These are phyloP conservation scores for Aspidiotus destructor DNA, from an alignment of 2,888 invertebrate species.

Conservation along the genomic window DNA sequence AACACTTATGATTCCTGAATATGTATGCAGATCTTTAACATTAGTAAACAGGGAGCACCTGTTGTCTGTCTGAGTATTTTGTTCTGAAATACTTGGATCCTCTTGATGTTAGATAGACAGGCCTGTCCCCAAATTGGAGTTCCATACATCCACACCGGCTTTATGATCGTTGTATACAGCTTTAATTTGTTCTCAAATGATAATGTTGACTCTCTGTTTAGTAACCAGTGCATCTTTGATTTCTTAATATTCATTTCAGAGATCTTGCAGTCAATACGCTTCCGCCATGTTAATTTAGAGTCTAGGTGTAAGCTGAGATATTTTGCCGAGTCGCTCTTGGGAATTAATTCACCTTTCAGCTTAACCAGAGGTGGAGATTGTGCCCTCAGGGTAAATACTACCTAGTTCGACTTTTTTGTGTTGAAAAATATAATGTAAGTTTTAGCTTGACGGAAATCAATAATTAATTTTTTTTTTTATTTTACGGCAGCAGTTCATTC, in stretches of 20 bases:
- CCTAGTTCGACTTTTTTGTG: too few species aligned
- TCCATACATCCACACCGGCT: conserved; percentile 15
- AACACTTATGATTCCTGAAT: neutral
- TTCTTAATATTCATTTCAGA: neutral
- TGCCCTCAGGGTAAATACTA: neutral
- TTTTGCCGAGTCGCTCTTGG: neutral
- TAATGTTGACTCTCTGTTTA: neutral
- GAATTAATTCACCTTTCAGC: neutral
- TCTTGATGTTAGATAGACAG: conserved; percentile 9
- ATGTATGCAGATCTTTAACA: neutral
- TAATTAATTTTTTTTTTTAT: too few species aligned
- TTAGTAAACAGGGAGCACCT: neutral
- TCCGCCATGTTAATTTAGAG: neutral
- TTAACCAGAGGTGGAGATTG: neutral
- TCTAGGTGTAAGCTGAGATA: neutral
- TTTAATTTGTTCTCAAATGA: conserved; percentile 8
- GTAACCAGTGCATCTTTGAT: neutral
- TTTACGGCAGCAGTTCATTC: too few species aligned
- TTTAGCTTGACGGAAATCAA: too few species aligned
- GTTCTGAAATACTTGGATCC: conserved; percentile 9
- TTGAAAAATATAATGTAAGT: too few species aligned
- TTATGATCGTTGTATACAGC: conserved; percentile 4
- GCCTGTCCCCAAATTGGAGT: conserved; percentile 4
- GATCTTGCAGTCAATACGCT: neutral
- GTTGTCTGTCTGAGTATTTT: neutral